Evolutionary conservation across 2,888 invertebrate species (phyloP).

Genomic region (Lepidocyrtinus sp.): DNA sequence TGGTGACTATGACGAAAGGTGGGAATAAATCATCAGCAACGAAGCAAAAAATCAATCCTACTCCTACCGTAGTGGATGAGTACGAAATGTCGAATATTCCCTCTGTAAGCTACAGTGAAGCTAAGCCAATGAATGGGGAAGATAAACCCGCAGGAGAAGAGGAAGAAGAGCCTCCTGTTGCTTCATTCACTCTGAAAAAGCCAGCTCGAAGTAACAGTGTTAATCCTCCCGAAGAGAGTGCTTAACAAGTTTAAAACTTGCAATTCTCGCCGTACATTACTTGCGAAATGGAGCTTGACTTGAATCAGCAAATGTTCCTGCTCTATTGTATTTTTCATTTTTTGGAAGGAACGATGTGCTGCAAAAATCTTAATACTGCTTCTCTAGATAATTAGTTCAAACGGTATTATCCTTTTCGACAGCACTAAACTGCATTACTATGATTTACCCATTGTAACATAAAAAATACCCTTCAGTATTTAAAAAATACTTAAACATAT

Average conservation of each 20-base stretch:
- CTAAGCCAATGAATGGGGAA: slow-evolving; percentile 49
- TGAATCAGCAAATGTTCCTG: background rate
- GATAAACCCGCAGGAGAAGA: slow-evolving; percentile 30
- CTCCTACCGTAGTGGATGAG: slow-evolving; percentile 52
- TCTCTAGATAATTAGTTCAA: background rate
- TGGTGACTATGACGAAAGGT: background rate
- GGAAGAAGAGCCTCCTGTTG: slow-evolving; percentile 46
- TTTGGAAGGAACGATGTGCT: background rate
- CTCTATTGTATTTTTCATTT: slow-evolving; percentile 17
- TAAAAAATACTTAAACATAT: background rate
- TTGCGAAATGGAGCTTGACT: slow-evolving; percentile 47
- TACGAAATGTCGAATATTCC: slow-evolving; percentile 49
- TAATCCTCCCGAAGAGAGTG: slow-evolving; percentile 37
- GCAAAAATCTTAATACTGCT: background rate
- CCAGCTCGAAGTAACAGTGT: slow-evolving; percentile 41
- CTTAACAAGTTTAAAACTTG: slow-evolving; percentile 15
- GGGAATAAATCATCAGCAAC: slow-evolving; percentile 23
- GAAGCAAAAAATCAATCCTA: slow-evolving; percentile 43
- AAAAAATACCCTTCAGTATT: slow-evolving; percentile 1
- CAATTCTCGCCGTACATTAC: background rate
- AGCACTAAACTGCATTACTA: background rate
- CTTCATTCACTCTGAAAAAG: slow-evolving; percentile 59
- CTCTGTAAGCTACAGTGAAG: slow-evolving; percentile 56
- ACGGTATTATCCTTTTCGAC: background rate
- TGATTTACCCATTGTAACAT: slow-evolving; percentile 1